Evolutionary conservation across 2,113 vertebrate species (phyloP), one percentile per base, ranked within the genome.

Genomic region (Orycteropus afer): DNA sequence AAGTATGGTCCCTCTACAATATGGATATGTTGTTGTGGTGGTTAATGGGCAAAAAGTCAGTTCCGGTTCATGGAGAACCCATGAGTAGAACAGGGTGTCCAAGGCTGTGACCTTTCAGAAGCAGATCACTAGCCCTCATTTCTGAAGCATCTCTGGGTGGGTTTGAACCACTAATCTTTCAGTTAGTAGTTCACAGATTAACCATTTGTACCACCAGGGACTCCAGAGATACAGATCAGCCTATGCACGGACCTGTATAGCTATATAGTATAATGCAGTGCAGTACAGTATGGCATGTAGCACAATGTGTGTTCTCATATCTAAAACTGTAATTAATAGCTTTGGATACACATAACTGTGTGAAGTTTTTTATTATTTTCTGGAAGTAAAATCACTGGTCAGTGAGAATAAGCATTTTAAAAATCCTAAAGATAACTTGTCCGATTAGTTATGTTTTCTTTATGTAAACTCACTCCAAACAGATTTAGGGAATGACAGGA

Each of bases 361-460:
- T 91, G 55, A 89, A 67, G n/a, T 94, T 84, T 80, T 84, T 1
- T 57, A 59, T 71, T 53, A 73, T 92, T 83, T 90, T 77, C 59
- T 84, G 67, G 25, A 89, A 92, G 23, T 89, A 80, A 81, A 94
- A 84, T 79, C 17, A 47, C 11, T 63, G 63, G 42, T 63, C 57
- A 80, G 3, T 65, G 25, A n/a, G n/a, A 76, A 94, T 59, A 37
- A 79, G 10, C 69, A 92, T 69, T 85, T 85, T 79, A 85, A 85
- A 89, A n/a, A 51, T 79, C 80, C 65, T 45, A 45, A 7, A 63
- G 25, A 53, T 12, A 71, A 11, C 63, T 78, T 63, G 49, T 17
- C 51, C 88, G 83, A 83, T 42, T 69, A 67, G 20, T 47, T 67
- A 65, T 45, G 11, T 8, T 67, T 80, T 51, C 25, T 51, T 78